Percentiles rank a stretch among this genome's conserved stretches.
phyloP scores from a whole-genome alignment of 2,888 invertebrate genomes.

The Sipha maydis region DNA sequence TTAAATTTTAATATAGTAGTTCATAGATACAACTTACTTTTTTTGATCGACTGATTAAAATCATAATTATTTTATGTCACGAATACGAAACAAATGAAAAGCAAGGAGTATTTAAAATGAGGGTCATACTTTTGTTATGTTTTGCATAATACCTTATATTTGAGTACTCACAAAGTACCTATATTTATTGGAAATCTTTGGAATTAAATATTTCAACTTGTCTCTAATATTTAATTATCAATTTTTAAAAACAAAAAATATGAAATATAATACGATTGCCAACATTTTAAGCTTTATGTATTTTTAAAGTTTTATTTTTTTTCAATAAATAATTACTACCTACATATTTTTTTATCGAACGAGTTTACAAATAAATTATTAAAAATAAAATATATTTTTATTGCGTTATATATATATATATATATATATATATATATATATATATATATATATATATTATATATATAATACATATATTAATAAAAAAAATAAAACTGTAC shows the following conservation, averaged over 20 bases:
- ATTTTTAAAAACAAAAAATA: background rate
- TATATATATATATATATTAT: background rate
- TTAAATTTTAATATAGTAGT: background rate
- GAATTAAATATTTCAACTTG: background rate
- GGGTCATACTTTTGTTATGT: background rate
- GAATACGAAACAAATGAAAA: slow-evolving; percentile 29
- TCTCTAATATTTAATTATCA: background rate
- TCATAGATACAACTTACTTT: background rate
- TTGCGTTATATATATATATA: no score
- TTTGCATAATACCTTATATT: background rate
- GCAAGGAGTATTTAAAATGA: background rate
- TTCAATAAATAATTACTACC: no score
- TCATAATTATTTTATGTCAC: slow-evolving; percentile 34
- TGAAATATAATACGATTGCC: background rate
- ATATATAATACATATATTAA: no score
- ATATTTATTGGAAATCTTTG: background rate
- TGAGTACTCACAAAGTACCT: background rate
- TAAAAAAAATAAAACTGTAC: background rate
- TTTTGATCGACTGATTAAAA: slow-evolving; percentile 33
- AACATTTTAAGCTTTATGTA: no score
- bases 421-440: background rate
- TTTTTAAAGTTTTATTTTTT: background rate
- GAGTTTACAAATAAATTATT: no score
- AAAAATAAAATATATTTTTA: no score
- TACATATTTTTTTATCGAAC: no score